Evolutionary conservation across 2,888 invertebrate species (phyloP).

Genomic region (Julus scandinavius): DNA sequence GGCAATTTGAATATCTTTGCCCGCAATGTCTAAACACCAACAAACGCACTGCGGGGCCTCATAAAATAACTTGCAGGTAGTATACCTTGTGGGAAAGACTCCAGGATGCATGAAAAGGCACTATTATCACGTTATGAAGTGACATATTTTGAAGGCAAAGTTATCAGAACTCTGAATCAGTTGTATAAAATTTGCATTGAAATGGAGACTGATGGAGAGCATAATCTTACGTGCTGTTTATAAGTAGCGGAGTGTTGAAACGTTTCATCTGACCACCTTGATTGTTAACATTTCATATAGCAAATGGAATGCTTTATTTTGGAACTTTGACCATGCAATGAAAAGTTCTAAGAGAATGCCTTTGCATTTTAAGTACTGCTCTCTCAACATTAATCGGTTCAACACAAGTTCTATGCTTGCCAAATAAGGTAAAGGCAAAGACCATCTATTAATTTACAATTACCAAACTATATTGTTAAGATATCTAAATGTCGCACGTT

Average conservation of each 20-base stretch:
- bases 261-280: neutral
- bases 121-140: neutral
- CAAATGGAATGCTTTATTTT: neutral
- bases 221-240: neutral
- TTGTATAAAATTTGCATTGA: slow-evolving; percentile 10
- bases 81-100: neutral
- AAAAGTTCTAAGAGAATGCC: neutral
- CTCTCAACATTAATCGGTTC: neutral
- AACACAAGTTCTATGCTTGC: too few species aligned
- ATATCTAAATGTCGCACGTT: too few species aligned
- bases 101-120: neutral
- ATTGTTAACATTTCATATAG: neutral
- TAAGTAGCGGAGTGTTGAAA: too few species aligned
- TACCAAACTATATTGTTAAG: too few species aligned
- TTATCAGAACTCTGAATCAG: neutral
- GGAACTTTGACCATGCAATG: neutral
- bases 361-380: neutral
- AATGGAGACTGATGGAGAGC: neutral
- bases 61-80: neutral
- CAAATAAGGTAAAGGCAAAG: too few species aligned
- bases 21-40: neutral
- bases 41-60: neutral
- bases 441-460: too few species aligned
- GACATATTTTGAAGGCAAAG: neutral
- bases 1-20: neutral